These are phyloP conservation scores for Xiphophorus hellerii DNA, from an alignment of 2,113 vertebrate species.

Conservation along the genomic window DNA sequence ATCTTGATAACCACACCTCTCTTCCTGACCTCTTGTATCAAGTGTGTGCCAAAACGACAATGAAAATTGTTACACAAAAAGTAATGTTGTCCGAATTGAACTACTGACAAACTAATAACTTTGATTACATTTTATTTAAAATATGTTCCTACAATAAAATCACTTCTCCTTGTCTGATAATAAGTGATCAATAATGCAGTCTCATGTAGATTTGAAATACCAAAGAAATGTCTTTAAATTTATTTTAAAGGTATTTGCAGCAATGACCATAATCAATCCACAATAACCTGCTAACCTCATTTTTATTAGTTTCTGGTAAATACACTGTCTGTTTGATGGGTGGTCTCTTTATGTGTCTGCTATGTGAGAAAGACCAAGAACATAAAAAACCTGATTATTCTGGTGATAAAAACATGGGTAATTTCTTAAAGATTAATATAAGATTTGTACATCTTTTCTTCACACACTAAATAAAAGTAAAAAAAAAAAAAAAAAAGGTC, in stretches of 20 bases:
- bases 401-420: too few relatives aligned
- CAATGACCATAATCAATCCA: slow-evolving; percentile 19
- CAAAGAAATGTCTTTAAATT: too few relatives aligned
- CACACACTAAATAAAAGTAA: too few relatives aligned
- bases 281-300: slow-evolving; percentile 73
- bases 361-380: slow-evolving; percentile 27
- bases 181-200: neutral
- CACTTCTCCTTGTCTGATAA: neutral
- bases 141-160: neutral
- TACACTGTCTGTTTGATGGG: slow-evolving; percentile 63
- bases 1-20: neutral
- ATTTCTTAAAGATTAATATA: neutral
- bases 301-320: slow-evolving; percentile 72
- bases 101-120: neutral
- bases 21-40: too few relatives aligned
- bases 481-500: neutral
- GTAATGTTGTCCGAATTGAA: too few relatives aligned
- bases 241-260: neutral
- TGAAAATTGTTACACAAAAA: too few relatives aligned
- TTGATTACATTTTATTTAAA: neutral
- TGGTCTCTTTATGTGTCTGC: slow-evolving; percentile 48
- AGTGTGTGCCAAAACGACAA: too few relatives aligned
- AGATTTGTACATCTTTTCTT: neutral
- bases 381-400: slow-evolving; percentile 1
- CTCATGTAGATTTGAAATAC: neutral